Conservation (phyloP, 2,888 invertebrate genomes). For the Abscondita cerata region DNA sequence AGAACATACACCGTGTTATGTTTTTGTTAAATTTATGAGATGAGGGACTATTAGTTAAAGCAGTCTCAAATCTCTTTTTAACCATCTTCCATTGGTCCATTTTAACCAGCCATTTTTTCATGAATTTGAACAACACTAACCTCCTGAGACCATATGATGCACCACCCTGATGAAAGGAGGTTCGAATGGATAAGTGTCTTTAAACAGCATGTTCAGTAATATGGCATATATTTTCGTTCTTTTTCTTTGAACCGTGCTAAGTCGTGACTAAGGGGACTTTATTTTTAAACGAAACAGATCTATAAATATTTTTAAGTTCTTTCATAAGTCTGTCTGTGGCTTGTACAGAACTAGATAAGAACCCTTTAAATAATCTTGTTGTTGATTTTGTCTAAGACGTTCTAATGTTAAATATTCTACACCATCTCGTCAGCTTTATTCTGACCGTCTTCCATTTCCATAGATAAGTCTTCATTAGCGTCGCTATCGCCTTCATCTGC, state of each 20-base stretch:
- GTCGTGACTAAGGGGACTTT: slow-evolving; percentile 84
- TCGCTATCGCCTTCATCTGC: slow-evolving; percentile 81
- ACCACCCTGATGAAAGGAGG: slow-evolving; percentile 99
- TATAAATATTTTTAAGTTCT: no score
- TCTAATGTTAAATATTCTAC: slow-evolving; percentile 78
- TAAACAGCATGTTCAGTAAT: slow-evolving; percentile 95
- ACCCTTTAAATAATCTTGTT: no score
- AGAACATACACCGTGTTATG: slow-evolving; percentile 38
- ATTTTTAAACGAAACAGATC: no score
- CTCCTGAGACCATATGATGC: slow-evolving; percentile 93
- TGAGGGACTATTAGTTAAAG: slow-evolving; percentile 41
- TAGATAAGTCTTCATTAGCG: slow-evolving; percentile 82
- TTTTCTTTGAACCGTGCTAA: slow-evolving; percentile 90
- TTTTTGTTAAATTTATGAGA: slow-evolving; percentile 28
- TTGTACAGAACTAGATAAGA: no score
- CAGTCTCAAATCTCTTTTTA: slow-evolving; percentile 61
- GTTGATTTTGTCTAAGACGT: no score
- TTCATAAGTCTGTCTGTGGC: no score
- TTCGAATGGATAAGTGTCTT: slow-evolving; percentile 97
- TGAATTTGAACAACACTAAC: slow-evolving; percentile 91
- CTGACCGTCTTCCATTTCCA: slow-evolving; percentile 88
- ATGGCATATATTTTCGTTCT: slow-evolving; percentile 95
- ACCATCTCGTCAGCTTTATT: slow-evolving; percentile 83
- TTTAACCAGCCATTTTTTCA: slow-evolving; percentile 97
- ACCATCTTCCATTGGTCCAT: slow-evolving; percentile 88